Evolutionary conservation across 1,140 invertebrate genomes (phyloP), one percentile per base, ranked within the genome.

Genomic region (Himalopsyche phryganea): DNA sequence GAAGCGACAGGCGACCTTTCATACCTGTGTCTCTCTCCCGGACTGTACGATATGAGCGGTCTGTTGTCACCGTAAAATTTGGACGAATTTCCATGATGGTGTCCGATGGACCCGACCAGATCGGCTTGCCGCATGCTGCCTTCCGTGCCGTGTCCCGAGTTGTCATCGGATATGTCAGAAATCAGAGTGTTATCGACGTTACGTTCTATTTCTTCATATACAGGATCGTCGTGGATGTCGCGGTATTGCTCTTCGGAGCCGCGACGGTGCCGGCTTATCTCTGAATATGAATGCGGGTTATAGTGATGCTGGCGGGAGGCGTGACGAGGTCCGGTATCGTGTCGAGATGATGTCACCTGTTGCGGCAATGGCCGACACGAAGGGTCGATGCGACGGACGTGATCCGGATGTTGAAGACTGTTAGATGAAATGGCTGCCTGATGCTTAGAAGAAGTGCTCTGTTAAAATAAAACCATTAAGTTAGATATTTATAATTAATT

Each of bases 171-270:
- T 80, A 90, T 81, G 67, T 91, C 89, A 0, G 87, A 89, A 51
- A 87, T 85, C 48, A 88, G 80, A 1, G 88, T 86, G 63, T 87
- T 84, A 9, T 28, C 23, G 23, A 28, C 23, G 66, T 76, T 76
- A 0, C 87, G 79, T 65, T 90, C 88, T 41, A 90, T 90, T 66
- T 90, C 89, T 69, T 90, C 89, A 68, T 90, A 90, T 1, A 90
- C 88, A 0, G 88, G 88, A 66, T 90, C 89, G 64, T 88, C 86
- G 60, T 84, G 81, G 50, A 77, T 75, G 11, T 73, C 72, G 32
- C 74, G 62, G 53, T 75, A 77, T 44, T 78, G 73, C 20, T 70
- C 68, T 18, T 77, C 78, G 0, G 74, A 73, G 3, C 72, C 76
- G 13, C 75, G 72, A 44, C 80, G 50, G 40, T 73, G 71, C 14